A percentile compares a stretch with the other conserved stretches of the same genome.
Conservation (phyloP, 2,113 vertebrate species). For the Apus apus region DNA sequence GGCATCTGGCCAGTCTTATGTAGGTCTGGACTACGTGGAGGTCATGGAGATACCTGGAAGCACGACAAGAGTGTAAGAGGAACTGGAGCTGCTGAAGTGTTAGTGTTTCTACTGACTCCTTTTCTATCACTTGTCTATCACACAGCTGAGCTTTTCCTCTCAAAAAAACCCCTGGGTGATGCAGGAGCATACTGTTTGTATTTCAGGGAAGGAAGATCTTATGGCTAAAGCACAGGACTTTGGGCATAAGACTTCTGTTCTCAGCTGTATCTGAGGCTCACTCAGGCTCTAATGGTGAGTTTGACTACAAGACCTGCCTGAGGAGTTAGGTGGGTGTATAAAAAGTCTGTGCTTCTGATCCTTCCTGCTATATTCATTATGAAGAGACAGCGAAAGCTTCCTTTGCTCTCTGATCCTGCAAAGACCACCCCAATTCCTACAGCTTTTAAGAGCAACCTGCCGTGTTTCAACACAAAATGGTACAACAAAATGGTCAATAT, state of each 20-base stretch:
- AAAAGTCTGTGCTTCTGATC: not conserved
- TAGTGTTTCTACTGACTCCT: not conserved
- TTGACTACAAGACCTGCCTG: not conserved
- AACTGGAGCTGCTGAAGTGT: not conserved
- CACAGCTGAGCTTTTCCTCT: not conserved
- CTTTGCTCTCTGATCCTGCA: not conserved
- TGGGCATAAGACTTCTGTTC: not conserved
- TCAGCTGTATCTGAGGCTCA: not conserved
- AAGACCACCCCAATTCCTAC: not conserved
- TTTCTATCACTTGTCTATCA: not conserved
- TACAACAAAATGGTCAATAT: not conserved
- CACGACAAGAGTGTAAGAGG: not conserved
- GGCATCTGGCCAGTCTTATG: not conserved
- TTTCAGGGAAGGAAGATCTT: not conserved
- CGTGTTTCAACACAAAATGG: not conserved
- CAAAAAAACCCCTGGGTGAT: not conserved
- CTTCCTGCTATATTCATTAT: not conserved
- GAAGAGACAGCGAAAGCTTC: not conserved
- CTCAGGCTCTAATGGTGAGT: not conserved
- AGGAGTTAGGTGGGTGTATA: not conserved
- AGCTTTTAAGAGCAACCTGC: not conserved
- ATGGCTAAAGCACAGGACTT: not conserved
- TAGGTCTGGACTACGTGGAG: not conserved
- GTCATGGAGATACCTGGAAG: accelerated
- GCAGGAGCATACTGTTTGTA: not conserved